Conservation (phyloP, 2,113 vertebrate genomes). For the Pyxicephalus adspersus region DNA sequence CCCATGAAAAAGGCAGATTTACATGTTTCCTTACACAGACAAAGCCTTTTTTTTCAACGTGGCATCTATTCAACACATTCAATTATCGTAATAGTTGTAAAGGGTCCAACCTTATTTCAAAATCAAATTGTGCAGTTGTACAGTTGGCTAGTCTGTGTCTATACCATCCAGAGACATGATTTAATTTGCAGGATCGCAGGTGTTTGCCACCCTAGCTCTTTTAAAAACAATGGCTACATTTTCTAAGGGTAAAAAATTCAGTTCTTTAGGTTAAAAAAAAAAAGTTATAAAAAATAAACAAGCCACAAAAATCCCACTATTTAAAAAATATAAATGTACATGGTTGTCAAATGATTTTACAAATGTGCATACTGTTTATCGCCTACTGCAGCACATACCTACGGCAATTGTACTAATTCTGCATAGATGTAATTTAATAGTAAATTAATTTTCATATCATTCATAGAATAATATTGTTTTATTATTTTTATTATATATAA, state of each 20-base stretch:
- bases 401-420: too few relatives aligned
- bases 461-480: not conserved
- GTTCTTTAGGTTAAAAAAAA: not conserved
- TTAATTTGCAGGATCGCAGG: constrained; percentile 22
- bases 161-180: constrained; percentile 13
- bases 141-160: constrained; percentile 36
- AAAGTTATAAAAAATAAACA: not conserved
- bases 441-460: not conserved
- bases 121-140: constrained; percentile 41
- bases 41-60: constrained; percentile 30
- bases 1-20: constrained; percentile 24
- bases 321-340: not conserved
- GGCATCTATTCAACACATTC: constrained; percentile 37
- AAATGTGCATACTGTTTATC: not conserved
- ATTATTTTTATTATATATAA: not conserved
- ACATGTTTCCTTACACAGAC: constrained; percentile 41
- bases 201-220: constrained; percentile 18
- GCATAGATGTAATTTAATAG: too few relatives aligned
- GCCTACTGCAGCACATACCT: too few relatives aligned
- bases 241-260: not conserved
- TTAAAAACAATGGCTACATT: not conserved
- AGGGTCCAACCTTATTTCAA: constrained; percentile 34
- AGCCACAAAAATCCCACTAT: not conserved
- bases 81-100: constrained; percentile 26
- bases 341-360: not conserved